These are phyloP conservation scores for Aproaerema taeniolella DNA, from an alignment of 2,888 invertebrate genomes.

Conservation along the genomic window DNA sequence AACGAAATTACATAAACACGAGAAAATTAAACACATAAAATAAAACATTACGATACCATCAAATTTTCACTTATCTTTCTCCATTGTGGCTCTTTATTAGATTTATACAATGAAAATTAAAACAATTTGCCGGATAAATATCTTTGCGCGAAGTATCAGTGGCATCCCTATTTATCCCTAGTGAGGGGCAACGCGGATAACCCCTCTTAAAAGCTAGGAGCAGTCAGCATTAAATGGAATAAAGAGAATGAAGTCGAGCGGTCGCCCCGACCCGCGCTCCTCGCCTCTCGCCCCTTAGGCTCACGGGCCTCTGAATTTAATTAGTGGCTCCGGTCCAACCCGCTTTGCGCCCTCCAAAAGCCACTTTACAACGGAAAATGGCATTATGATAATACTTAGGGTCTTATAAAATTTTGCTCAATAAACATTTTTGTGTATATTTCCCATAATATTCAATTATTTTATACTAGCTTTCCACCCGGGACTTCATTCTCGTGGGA, in stretches of 20 bases:
- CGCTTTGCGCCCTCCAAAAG: constrained; percentile 58
- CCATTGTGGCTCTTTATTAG: constrained; percentile 71
- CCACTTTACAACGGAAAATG: constrained; percentile 75
- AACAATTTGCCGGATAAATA: constrained; percentile 79
- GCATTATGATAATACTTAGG: constrained; percentile 73
- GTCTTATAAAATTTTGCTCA: constrained; percentile 70
- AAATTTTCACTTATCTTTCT: constrained; percentile 61
- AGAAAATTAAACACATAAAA: too few relatives aligned
- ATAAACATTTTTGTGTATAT: constrained; percentile 71
- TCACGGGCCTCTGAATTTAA: constrained; percentile 69
- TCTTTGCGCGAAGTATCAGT: constrained; percentile 71
- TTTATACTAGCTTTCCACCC: too few relatives aligned
- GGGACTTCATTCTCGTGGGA: too few relatives aligned
- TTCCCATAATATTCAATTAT: constrained; percentile 57
- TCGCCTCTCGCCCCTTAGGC: constrained; percentile 27
- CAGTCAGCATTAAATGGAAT: constrained; percentile 78
- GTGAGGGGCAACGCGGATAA: constrained; percentile 74
- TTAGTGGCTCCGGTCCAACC: constrained; percentile 54
- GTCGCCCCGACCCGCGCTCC: constrained; percentile 41
- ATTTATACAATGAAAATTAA: constrained; percentile 78
- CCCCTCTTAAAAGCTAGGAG: constrained; percentile 77
- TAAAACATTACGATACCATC: constrained; percentile 54
- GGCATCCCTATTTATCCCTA: constrained; percentile 72
- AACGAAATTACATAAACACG: too few relatives aligned
- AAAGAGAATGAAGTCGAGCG: constrained; percentile 75